Evolutionary conservation across 2,113 vertebrate genomes (phyloP).

Genomic region (Anarhynchus alexandrinus): DNA sequence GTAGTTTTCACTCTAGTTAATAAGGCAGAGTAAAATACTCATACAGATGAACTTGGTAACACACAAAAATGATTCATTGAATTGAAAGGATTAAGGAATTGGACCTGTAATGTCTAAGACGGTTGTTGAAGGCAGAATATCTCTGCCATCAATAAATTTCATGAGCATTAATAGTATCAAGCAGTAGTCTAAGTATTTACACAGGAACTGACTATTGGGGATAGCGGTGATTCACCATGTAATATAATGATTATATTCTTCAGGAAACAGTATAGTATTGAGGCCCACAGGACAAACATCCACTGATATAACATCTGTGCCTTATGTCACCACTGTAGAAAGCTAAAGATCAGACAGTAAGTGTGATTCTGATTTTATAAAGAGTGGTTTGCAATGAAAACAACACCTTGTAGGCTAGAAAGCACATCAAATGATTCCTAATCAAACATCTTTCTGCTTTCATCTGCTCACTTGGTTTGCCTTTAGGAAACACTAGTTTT

Average conservation of each 20-base stretch:
- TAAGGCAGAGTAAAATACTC: neutral
- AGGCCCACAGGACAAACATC: neutral
- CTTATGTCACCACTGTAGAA: neutral
- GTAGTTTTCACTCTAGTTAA: neutral
- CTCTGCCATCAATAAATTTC: neutral
- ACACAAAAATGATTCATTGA: neutral
- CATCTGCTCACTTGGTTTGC: neutral
- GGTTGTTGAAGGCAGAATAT: neutral
- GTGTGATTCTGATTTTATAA: neutral
- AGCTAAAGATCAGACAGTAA: neutral
- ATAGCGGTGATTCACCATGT: neutral
- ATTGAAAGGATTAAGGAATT: neutral
- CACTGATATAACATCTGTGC: neutral
- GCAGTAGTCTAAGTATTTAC: neutral
- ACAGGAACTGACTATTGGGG: neutral
- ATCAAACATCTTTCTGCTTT: neutral
- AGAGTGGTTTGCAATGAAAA: neutral
- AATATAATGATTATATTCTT: neutral
- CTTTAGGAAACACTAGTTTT: neutral
- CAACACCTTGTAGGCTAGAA: neutral
- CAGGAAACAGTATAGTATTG: neutral
- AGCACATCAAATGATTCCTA: neutral
- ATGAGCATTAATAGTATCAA: neutral
- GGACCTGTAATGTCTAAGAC: neutral
- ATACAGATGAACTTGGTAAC: neutral